Base-by-base conservation (phyloP, 64 coral and sea anemone species). In the Cladopsammia gracilis region DNA sequence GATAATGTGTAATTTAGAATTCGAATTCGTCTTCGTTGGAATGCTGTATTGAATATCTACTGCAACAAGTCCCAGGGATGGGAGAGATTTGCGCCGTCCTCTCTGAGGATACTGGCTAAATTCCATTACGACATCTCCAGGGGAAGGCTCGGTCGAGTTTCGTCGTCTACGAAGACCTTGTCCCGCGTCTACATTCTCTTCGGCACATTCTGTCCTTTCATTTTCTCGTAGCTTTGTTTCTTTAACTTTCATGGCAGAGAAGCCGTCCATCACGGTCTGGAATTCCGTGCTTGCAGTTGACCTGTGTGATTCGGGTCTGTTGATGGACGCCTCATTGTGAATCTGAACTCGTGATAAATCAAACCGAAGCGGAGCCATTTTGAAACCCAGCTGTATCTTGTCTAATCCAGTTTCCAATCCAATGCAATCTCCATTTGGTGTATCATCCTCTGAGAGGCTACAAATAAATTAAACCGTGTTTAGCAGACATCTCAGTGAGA, bases 41-140 rank as follows among this genome's bases (percentile, higher is more conserved):
- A 56, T 20, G 9, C 48, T 77, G 75, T 48, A 77, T 45, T 77
- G 75, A 52, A 77, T 53, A 22, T 56, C 75, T 14, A 77, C 75
- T 0, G 50, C 75, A 23, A 77, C 75, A 54, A 22, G 75, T 52
- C 50, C 75, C 0, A 77, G 50, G 24, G 48, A 54, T 6, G 75
- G 75, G 4, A 77, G 50, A 8, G 75, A 77, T 3, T 52, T 56
- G 8, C 75, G 75, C 10, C 48, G 48, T 10, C 10, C 50, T 52
- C 16, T 51, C 22, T 20, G 73, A 14, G 47, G n/a, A 4, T 43
- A 19, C 50, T 54, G 75, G 23, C 48, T 52, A n/a, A 77, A 25
- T 49, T 77, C 19, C 9, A 8, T 77, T 52, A 77, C 20, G 10
- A 22, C 1, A 57, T 54, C 22, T 2, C 48, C 48, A 18, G 48